phyloP scores from a whole-genome alignment of 1,140 invertebrate genomes.

The Tachypleus tridentatus region DNA sequence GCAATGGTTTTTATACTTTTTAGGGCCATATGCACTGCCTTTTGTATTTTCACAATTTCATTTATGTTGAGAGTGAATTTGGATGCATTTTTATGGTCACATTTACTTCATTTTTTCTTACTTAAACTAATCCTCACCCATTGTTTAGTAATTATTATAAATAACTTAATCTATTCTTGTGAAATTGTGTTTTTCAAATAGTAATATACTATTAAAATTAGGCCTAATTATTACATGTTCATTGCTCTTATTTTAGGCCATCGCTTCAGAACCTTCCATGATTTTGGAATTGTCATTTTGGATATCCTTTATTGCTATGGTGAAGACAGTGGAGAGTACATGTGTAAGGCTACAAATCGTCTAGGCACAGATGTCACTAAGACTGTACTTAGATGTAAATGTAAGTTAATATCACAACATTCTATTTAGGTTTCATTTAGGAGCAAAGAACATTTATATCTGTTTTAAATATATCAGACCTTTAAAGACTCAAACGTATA shows the following conservation, averaged over 20 bases:
- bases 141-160: slow-evolving; percentile 40
- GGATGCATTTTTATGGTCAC: no score
- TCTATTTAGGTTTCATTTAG: no score
- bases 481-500: no score
- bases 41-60: no score
- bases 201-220: slow-evolving; percentile 1
- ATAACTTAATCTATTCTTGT: slow-evolving; percentile 41
- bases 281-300: slow-evolving; percentile 89
- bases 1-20: no score
- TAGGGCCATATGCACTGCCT: no score
- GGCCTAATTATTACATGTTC: no score
- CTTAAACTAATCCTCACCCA: no score
- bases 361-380: slow-evolving; percentile 77
- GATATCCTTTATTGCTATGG: slow-evolving; percentile 94
- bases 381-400: slow-evolving; percentile 69
- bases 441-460: no score
- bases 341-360: slow-evolving; percentile 82
- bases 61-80: no score
- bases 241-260: slow-evolving; percentile 56
- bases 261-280: slow-evolving; percentile 89
- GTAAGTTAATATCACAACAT: slow-evolving; percentile 24
- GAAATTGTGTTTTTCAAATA: slow-evolving; percentile 40
- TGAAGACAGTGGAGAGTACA: slow-evolving; percentile 88
- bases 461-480: no score
- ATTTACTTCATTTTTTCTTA: no score